phyloP scores from a whole-genome alignment of 2,888 invertebrate species.

The Parnassius mnemosyne region DNA sequence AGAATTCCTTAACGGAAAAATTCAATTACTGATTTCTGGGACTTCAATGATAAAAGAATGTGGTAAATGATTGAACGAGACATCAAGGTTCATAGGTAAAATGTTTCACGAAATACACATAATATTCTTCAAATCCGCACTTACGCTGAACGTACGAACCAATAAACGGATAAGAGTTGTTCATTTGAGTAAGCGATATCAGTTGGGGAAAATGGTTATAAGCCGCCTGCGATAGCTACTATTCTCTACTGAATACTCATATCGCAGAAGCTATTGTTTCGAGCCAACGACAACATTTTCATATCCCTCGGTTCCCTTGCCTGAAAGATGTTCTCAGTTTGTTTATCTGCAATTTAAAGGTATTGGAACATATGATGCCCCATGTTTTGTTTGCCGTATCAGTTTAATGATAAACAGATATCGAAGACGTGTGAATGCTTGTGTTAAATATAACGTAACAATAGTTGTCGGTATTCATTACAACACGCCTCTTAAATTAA shows the following conservation, averaged over 20 bases:
- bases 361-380: conserved; percentile 45
- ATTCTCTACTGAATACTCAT: conserved; percentile 46
- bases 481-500: not conserved
- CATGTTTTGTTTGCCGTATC: conserved; percentile 47
- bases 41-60: no score
- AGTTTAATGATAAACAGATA: conserved; percentile 54
- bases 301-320: conserved; percentile 23
- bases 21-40: no score
- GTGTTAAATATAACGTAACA: conserved; percentile 3
- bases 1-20: no score
- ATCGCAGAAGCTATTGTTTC: conserved; percentile 37
- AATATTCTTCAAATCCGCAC: conserved; percentile 10
- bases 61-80: no score
- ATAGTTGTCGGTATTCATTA: not conserved
- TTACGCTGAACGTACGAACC: conserved; percentile 40
- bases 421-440: conserved; percentile 25
- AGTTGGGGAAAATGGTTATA: conserved; percentile 47
- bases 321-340: conserved; percentile 42
- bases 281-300: conserved; percentile 31
- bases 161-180: conserved; percentile 58
- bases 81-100: no score
- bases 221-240: conserved; percentile 54
- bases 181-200: conserved; percentile 61
- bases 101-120: no score
- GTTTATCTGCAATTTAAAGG: conserved; percentile 56